phyloP scores from a whole-genome alignment of 2,113 vertebrate species.

The Microcebus murinus region DNA sequence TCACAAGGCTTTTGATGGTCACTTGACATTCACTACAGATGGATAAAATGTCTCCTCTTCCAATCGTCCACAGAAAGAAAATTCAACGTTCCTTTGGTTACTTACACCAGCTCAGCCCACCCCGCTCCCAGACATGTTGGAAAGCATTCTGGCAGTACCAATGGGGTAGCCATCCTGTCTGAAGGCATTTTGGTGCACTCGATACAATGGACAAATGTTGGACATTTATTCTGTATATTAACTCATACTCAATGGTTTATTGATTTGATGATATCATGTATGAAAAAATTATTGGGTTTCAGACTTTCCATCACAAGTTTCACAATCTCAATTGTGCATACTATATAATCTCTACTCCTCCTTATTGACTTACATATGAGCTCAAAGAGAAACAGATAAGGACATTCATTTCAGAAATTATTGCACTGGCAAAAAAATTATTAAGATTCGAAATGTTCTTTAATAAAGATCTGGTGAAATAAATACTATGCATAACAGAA shows the following conservation, averaged over 20 bases:
- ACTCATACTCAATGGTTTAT: not conserved
- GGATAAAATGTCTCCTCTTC: not conserved
- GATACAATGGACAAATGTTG: not conserved
- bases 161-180: not conserved
- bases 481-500: not conserved
- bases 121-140: not conserved
- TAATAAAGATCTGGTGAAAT: not conserved
- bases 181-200: not conserved
- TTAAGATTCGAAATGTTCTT: constrained; percentile 3
- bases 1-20: not conserved
- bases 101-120: not conserved
- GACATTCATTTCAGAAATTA: not conserved
- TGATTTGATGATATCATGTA: not conserved
- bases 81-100: not conserved
- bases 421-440: not conserved
- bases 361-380: not conserved
- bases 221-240: not conserved
- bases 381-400: constrained; percentile 4
- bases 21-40: not conserved
- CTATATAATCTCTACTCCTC: not conserved
- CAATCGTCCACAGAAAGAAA: not conserved
- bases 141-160: not conserved
- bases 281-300: not conserved
- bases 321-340: not conserved
- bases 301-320: not conserved